Evolutionary conservation across 2,113 vertebrate species (phyloP).

Genomic region (Myiozetetes cayanensis): DNA sequence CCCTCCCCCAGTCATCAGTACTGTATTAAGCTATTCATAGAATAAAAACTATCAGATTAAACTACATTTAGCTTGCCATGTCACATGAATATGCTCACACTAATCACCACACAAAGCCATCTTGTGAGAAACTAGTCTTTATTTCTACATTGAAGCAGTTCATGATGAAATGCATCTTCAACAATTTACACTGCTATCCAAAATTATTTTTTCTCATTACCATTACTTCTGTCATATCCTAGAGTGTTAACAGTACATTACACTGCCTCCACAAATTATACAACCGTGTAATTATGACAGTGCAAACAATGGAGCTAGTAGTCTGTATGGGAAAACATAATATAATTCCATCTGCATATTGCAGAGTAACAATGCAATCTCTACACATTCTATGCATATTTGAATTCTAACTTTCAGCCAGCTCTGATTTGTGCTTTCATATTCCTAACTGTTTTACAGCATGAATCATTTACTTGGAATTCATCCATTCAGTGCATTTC

Average conservation of each 20-base stretch:
- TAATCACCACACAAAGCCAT: conserved; percentile 25
- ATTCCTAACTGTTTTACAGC: background rate
- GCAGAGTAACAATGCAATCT: background rate
- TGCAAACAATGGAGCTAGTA: background rate
- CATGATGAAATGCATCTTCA: conserved; percentile 9
- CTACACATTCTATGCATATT: background rate
- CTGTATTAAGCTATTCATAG: conserved; percentile 26
- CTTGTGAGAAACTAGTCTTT: background rate
- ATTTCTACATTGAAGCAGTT: background rate
- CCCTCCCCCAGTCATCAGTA: background rate
- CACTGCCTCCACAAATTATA: background rate
- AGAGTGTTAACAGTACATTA: background rate
- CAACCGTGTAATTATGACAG: background rate
- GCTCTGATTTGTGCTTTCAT: conserved; percentile 1
- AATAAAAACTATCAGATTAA: conserved; percentile 51
- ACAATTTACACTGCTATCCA: background rate
- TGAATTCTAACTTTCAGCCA: background rate
- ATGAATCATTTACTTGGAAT: conserved; percentile 51
- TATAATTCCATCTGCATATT: background rate
- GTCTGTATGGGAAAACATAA: background rate
- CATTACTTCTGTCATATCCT: background rate
- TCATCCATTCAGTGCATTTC: conserved; percentile 51
- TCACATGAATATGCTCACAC: conserved; percentile 6
- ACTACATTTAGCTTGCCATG: background rate
- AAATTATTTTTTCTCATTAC: conserved; percentile 17